Evolutionary conservation across 2,113 vertebrate genomes (phyloP), one percentile per base, ranked within the genome.

Genomic region (Pomatostomus ruficeps): DNA sequence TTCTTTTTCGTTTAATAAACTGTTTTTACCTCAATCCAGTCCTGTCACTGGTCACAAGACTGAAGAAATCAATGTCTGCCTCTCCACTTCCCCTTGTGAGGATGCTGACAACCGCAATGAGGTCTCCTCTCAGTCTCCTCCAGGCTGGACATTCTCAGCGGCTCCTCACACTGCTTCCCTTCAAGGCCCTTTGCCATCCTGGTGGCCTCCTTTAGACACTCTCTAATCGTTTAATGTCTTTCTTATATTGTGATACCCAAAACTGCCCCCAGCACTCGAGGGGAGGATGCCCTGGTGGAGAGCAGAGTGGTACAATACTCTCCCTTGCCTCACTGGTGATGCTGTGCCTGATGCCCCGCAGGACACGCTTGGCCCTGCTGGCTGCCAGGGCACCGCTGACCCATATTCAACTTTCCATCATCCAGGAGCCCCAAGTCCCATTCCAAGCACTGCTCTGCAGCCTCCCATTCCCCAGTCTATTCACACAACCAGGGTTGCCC

Each of bases 321-420:
- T 52, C 38, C 67, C 67, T 38, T 36, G 57, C 38, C 67, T 0
- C 0, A 38, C 46, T 62, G 46, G 7, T 0, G 0, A 7, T 52
- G 38, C 48, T 84, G 68, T 1, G 9, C 14, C 58, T 46, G 81
- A 28, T 63, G 28, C 3, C 4, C 13, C 18, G 18, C 57, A 54
- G 57, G 35, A 42, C 36, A 82, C 1, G 12, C 5, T 0, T 71
- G 38, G 22, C 17, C 4, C 26, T 22, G 9, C 26, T 52, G 67
- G 33, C 25, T 45, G 33, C 38, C 67, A 72, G 46, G 46, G 18
- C 67, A 45, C 48, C 54, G 57, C 48, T 45, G 2, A 1, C 23
- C 54, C 23, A 28, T 10, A 9, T 38, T 16, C 18, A 23, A 28
- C 68, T 33, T 54, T 17, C 48, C 0, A 1, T 22, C 6, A 8